phyloP scores from a whole-genome alignment of 92 coral and sea anemone genomes.

The Epizoanthus scotinus region DNA sequence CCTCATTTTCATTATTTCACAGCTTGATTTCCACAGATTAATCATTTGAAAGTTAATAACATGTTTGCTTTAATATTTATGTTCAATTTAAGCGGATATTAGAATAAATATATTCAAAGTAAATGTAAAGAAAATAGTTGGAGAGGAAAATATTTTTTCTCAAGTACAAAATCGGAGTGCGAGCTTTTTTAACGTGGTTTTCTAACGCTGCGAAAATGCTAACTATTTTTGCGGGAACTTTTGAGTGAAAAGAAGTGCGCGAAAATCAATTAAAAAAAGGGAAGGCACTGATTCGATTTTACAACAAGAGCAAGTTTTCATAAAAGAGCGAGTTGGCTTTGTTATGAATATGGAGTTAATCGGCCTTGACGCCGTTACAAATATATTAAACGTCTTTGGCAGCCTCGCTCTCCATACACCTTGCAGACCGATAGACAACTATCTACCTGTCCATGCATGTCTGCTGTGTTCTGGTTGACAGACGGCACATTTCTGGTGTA shows the following conservation, averaged over 20 bases:
- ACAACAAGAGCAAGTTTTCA: conserved; percentile 30
- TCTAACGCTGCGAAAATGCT: conserved; percentile 11
- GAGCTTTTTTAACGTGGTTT: not conserved
- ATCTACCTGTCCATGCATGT: not conserved
- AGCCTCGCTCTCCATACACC: conserved; percentile 1
- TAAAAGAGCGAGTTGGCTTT: conserved; percentile 8
- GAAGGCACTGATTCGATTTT: conserved; percentile 33
- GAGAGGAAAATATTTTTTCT: conserved; percentile 24
- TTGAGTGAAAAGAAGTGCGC: conserved; percentile 16
- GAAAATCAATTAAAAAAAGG: conserved; percentile 41
- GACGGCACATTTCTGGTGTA: conserved; percentile 7
- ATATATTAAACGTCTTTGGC: not conserved
- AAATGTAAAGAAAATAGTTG: conserved; percentile 27
- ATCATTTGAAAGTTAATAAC: conserved; percentile 88
- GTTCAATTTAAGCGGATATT: conserved; percentile 81
- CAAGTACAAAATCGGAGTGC: conserved; percentile 1
- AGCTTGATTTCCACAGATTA: conserved; percentile 74
- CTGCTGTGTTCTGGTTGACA: not conserved
- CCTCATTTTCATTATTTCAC: conserved; percentile 82
- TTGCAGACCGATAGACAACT: not conserved
- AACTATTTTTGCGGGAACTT: conserved; percentile 3
- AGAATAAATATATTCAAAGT: conserved; percentile 64
- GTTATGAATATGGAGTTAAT: conserved; percentile 20
- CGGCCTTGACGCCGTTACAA: not conserved
- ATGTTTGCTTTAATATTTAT: conserved; percentile 90